Percentiles rank a stretch among this genome's conserved stretches.
Evolutionary conservation across 2,888 invertebrate genomes (phyloP).

Genomic region (Oscheius myriophilus): DNA sequence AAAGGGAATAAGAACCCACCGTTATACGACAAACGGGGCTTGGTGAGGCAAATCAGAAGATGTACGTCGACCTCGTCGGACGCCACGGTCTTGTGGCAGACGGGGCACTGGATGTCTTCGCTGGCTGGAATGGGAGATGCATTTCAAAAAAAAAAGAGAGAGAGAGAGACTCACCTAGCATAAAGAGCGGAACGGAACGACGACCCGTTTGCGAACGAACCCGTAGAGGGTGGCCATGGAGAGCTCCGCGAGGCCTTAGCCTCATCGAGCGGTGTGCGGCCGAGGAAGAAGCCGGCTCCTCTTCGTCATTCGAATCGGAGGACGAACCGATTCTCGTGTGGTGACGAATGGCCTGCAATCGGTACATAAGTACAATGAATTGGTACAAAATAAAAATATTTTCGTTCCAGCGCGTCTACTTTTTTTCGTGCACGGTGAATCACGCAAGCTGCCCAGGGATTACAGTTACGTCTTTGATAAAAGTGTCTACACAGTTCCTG

Average conservation of each 20-base stretch:
- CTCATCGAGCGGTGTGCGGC: constrained; percentile 9
- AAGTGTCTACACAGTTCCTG: too few species aligned
- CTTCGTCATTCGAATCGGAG: constrained; percentile 47
- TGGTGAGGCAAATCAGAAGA: constrained; percentile 98
- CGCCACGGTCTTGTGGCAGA: constrained; percentile 96
- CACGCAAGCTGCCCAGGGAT: too few species aligned
- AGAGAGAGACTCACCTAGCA: constrained; percentile 39
- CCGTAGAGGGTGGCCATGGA: constrained; percentile 24
- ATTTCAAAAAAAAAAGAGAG: neutral
- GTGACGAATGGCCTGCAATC: constrained; percentile 36
- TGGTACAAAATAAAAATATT: too few species aligned
- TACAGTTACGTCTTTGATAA: too few species aligned
- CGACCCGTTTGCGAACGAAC: constrained; percentile 46
- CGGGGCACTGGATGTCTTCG: constrained; percentile 95
- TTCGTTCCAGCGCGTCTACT: too few species aligned
- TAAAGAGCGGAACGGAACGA: constrained; percentile 48
- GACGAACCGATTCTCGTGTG: constrained; percentile 44
- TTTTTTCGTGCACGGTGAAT: too few species aligned
- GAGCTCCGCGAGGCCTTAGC: constrained; percentile 6
- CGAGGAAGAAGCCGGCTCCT: constrained; percentile 35
- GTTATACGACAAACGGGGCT: constrained; percentile 97
- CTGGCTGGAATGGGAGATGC: neutral
- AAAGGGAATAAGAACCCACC: constrained; percentile 79
- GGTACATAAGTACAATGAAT: too few species aligned
- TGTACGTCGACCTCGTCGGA: constrained; percentile 99